Percentiles rank a stretch among this genome's conserved stretches.
Evolutionary conservation across 1,140 invertebrate genomes (phyloP).

Genomic region (Tribolium madens): DNA sequence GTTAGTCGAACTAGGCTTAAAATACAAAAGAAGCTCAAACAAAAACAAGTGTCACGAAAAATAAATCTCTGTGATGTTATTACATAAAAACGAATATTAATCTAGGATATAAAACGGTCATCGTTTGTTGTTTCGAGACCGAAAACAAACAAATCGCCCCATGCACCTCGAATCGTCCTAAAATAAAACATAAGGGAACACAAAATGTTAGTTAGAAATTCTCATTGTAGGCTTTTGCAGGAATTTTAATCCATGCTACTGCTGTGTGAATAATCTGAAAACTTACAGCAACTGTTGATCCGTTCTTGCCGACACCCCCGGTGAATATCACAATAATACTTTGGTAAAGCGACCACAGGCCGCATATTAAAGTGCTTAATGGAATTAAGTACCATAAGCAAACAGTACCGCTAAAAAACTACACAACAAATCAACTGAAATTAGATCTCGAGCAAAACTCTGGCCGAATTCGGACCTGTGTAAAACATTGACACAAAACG

Average conservation of each 20-base stretch:
- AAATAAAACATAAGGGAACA: constrained; percentile 20
- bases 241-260: constrained; percentile 31
- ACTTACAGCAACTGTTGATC: constrained; percentile 90
- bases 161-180: constrained; percentile 35
- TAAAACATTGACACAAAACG: neutral
- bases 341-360: constrained; percentile 76
- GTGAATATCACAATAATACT: constrained; percentile 85
- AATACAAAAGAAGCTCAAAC: neutral
- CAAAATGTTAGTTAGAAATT: constrained; percentile 23
- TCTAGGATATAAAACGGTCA: neutral
- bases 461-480: neutral
- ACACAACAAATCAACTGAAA: constrained; percentile 14
- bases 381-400: constrained; percentile 81
- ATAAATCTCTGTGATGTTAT: neutral
- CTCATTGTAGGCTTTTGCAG: constrained; percentile 31
- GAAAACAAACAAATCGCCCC: constrained; percentile 12
- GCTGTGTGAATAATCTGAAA: constrained; percentile 1
- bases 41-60: neutral
- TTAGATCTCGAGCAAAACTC: neutral
- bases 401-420: constrained; percentile 69
- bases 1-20: constrained; percentile 21
- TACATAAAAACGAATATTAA: neutral
- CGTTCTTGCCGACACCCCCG: constrained; percentile 97
- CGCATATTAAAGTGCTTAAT: constrained; percentile 77
- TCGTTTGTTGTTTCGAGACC: constrained; percentile 2